phyloP scores from a whole-genome alignment of 1,140 invertebrate species.

The Drosophila lacteicornis region DNA sequence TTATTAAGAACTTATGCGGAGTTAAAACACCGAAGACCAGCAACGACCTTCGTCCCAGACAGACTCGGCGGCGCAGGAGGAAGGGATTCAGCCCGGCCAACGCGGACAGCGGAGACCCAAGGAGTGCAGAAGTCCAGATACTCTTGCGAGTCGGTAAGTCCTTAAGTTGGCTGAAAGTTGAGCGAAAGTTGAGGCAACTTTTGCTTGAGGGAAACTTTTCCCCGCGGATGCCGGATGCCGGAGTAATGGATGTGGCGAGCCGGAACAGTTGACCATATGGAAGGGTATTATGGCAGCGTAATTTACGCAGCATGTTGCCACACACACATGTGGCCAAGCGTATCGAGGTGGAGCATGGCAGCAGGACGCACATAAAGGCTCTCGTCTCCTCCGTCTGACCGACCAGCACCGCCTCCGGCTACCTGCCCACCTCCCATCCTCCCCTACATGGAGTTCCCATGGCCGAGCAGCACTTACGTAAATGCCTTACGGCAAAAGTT shows the following conservation, averaged over 20 bases:
- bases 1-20: conserved; percentile 65
- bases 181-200: conserved; percentile 36
- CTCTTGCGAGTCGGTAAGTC: conserved; percentile 35
- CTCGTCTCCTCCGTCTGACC: conserved; percentile 21
- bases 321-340: conserved; percentile 61
- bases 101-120: neutral
- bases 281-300: conserved; percentile 57
- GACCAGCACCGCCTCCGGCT: conserved; percentile 12
- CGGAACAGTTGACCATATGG: conserved; percentile 48
- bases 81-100: neutral
- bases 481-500: conserved; percentile 67
- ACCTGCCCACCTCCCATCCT: neutral
- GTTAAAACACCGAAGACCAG: conserved; percentile 51
- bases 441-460: conserved; percentile 27
- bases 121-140: conserved; percentile 41
- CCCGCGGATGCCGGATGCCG: conserved; percentile 23
- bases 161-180: conserved; percentile 32
- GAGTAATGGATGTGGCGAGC: conserved; percentile 25
- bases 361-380: conserved; percentile 20
- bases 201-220: conserved; percentile 17
- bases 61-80: neutral
- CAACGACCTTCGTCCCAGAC: conserved; percentile 20
- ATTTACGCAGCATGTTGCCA: conserved; percentile 63
- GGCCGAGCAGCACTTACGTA: conserved; percentile 64
- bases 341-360: conserved; percentile 12